A percentile compares a stretch with the other conserved stretches of the same genome.
Conservation (phyloP, 2,888 invertebrate species). For the Linnaemya vulpina region DNA sequence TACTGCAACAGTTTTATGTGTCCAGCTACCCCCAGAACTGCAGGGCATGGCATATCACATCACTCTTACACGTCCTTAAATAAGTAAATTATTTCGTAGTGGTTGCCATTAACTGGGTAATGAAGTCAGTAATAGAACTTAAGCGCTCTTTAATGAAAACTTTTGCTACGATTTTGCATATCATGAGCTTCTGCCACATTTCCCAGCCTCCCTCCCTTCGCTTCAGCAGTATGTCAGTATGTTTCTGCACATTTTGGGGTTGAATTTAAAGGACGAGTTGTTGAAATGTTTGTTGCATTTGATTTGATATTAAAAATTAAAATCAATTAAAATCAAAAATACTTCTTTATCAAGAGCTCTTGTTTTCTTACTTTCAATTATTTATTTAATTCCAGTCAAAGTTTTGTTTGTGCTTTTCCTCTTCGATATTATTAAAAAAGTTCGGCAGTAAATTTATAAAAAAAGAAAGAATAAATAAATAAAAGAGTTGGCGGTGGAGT, state of each 20-base stretch:
- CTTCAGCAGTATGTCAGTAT: neutral
- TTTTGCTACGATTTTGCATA: neutral
- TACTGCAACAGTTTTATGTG: no score
- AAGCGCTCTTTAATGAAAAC: neutral
- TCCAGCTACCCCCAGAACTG: neutral
- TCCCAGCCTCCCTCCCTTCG: neutral
- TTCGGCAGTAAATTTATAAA: neutral
- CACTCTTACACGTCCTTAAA: neutral
- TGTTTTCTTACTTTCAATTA: slow-evolving; percentile 45
- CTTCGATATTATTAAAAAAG: slow-evolving; percentile 31
- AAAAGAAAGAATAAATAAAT: slow-evolving; percentile 1
- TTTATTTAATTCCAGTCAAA: slow-evolving; percentile 49
- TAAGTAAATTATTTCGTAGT: neutral
- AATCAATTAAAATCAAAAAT: slow-evolving; percentile 54
- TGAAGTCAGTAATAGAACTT: slow-evolving; percentile 31
- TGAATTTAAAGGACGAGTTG: neutral
- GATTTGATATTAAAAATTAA: slow-evolving; percentile 42
- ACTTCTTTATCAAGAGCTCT: slow-evolving; percentile 3
- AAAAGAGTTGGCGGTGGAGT: neutral
- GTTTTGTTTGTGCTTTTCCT: slow-evolving; percentile 6
- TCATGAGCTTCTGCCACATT: neutral
- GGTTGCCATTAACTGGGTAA: slow-evolving; percentile 45
- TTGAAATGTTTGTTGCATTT: neutral
- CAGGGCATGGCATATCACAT: neutral
- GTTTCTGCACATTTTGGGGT: neutral